phyloP scores from a whole-genome alignment of 2,113 vertebrate species.

The Columba livia region DNA sequence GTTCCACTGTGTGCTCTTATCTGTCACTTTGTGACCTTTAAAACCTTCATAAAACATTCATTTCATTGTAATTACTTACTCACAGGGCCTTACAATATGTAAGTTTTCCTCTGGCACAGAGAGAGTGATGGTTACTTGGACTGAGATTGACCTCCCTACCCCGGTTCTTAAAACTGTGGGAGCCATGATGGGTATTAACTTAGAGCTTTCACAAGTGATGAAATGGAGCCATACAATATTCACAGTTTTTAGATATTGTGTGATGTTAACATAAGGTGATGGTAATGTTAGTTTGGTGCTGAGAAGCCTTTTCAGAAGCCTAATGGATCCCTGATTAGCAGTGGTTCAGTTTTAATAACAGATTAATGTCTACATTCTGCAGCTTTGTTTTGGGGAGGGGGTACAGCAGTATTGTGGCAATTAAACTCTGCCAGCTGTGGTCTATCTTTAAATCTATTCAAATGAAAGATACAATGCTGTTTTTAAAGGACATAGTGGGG shows the following conservation, averaged over 20 bases:
- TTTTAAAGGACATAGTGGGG: neutral
- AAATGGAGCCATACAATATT: neutral
- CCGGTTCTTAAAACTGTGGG: neutral
- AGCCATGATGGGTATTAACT: neutral
- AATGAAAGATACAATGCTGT: fast-evolving
- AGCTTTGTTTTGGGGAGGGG: neutral
- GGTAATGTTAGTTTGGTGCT: neutral
- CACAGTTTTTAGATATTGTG: neutral
- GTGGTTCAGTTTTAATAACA: neutral
- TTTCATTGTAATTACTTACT: conserved; percentile 6
- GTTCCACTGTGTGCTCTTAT: neutral
- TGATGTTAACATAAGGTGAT: neutral
- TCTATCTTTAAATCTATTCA: neutral
- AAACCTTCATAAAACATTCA: conserved; percentile 42
- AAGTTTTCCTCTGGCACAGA: neutral
- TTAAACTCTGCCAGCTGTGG: neutral
- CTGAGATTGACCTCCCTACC: neutral
- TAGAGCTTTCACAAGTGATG: neutral
- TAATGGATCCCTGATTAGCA: neutral
- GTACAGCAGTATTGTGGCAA: neutral
- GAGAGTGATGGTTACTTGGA: neutral
- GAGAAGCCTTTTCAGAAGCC: neutral
- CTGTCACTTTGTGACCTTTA: conserved; percentile 35
- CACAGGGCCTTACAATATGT: neutral
- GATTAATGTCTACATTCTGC: neutral